phyloP scores from a whole-genome alignment of 2,797 vertebrate species.

The Intellagama lesueurii region DNA sequence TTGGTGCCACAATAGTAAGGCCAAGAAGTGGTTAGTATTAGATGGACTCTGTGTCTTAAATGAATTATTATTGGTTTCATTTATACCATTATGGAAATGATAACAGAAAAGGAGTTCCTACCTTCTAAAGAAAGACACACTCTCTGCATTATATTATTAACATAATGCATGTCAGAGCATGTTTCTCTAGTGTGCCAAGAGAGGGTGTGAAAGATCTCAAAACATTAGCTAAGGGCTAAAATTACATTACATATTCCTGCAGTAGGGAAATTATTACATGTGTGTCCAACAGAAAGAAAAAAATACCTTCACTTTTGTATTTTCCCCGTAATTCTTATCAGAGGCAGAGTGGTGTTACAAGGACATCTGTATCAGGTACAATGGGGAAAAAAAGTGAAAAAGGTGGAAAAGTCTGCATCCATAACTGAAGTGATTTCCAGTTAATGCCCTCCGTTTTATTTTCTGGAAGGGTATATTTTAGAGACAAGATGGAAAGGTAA shows the following conservation, averaged over 20 bases:
- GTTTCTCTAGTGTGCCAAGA: slow-evolving; percentile 17
- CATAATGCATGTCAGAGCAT: slow-evolving; percentile 9
- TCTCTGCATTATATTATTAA: neutral
- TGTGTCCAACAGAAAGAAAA: neutral
- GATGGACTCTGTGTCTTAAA: neutral
- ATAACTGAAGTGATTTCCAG: neutral
- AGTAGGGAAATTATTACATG: slow-evolving; percentile 3
- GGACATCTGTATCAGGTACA: neutral
- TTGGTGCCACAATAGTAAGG: too few species aligned
- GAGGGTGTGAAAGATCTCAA: slow-evolving; percentile 29
- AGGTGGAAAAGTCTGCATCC: neutral
- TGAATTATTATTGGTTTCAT: neutral
- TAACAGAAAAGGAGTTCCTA: neutral
- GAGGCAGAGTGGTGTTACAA: neutral
- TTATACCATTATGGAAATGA: too few species aligned
- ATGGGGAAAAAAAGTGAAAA: neutral
- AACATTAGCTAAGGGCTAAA: slow-evolving; percentile 32
- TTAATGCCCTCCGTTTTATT: neutral
- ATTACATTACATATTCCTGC: slow-evolving; percentile 22
- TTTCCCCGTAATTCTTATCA: slow-evolving; percentile 1
- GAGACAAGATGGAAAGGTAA: neutral
- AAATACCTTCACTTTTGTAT: neutral
- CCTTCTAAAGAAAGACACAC: slow-evolving; percentile 10
- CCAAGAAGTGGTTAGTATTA: too few species aligned
- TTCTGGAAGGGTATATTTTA: neutral